Conservation (phyloP, 2,888 invertebrate species). For the Catocala nupta region DNA sequence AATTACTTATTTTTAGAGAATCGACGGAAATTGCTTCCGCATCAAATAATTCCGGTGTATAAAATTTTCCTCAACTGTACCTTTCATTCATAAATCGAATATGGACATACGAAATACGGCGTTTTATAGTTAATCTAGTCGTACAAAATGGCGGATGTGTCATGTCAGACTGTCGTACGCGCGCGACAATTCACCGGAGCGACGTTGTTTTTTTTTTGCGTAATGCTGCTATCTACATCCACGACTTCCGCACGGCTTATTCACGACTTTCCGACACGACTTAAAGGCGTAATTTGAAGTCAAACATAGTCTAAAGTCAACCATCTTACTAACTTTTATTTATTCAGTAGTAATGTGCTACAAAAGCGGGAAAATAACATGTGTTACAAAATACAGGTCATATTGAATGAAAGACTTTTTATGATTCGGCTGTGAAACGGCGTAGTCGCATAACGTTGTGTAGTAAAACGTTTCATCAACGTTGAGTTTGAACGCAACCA, state of each 20-base stretch:
- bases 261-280: conserved; percentile 38
- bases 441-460: no score
- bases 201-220: conserved; percentile 46
- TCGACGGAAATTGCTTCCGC: neutral
- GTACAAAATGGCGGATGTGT: conserved; percentile 24
- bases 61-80: neutral
- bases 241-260: conserved; percentile 42
- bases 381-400: no score
- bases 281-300: conserved; percentile 30
- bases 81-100: neutral
- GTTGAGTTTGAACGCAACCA: no score
- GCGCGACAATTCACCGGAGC: conserved; percentile 30
- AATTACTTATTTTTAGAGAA: no score
- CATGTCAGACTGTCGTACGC: conserved; percentile 35
- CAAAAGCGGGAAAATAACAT: no score
- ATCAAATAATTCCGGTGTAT: neutral
- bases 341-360: no score
- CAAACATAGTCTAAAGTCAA: conserved; percentile 23
- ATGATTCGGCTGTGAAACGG: no score
- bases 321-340: conserved; percentile 23
- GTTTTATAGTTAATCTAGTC: conserved; percentile 4
- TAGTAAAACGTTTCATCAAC: no score
- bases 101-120: neutral
- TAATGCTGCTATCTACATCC: conserved; percentile 44
- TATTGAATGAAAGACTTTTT: no score